Base-by-base conservation (phyloP, 2,113 vertebrate genomes). In the Perccottus glenii region DNA sequence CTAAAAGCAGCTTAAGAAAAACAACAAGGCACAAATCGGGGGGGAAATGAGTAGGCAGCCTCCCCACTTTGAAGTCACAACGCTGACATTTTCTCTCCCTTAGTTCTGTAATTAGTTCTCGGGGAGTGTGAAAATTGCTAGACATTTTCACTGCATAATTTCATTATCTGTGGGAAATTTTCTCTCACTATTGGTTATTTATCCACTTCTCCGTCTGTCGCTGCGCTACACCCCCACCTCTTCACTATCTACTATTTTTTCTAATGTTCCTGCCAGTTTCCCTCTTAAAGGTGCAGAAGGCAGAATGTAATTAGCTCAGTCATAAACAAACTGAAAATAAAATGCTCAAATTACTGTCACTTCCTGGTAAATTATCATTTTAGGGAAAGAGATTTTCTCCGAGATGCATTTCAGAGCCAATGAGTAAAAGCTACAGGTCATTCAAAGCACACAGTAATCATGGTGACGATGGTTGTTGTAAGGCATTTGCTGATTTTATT, bases 81-180 rank as follows among this genome's bases (percentile, higher is more conserved):
- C 53, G 80, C 71, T 85, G 86, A 82, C 83, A 84, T 78, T 83
- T 84, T 83, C 67, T 77, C 70, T 70, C 11, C 32, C 60, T 38
- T 74, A 48, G 62, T 78, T 84, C 67, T 88, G 71, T 85, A 88
- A 90, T 89, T 87, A 87, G 81, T 80, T 89, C 71, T 81, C 75
- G 55, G 64, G 58, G 67, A 78, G 73, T 67, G 77, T 72, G 80
- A 50, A 81, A 81, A 84, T 64, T 66, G 73, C 64, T 47, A 70
- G 68, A 81, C 59, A 67, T 79, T 86, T 80, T 51, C 45, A n/a
- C 57, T 15, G 73, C 67, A 77, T 85, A 76, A 88, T 88, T 85
- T 87, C 71, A 83, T 89, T 85, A 87, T 88, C 82, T 71, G 58
- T 53, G 57, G 56, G 63, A 77, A 68, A 69, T 80, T 50, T 67